phyloP scores from a whole-genome alignment of 2,797 vertebrate species.

The Lycodopsis pacificus region DNA sequence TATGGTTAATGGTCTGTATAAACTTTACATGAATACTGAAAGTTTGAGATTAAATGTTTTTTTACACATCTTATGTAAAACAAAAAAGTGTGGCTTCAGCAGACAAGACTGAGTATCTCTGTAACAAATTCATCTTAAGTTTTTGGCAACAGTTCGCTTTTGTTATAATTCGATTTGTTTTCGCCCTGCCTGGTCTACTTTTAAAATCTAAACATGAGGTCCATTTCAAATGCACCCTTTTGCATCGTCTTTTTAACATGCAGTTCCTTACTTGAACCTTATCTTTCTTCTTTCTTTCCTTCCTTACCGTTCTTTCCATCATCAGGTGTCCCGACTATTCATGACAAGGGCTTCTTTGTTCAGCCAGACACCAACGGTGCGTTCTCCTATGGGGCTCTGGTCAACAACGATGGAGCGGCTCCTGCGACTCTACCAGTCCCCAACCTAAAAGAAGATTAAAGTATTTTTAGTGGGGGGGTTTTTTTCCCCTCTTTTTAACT shows the following conservation, averaged over 20 bases:
- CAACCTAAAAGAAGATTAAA: conserved; percentile 89
- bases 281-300: not conserved
- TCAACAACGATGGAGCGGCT: conserved; percentile 89
- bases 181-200: not conserved
- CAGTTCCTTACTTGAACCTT: not conserved
- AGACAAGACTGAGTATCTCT: not conserved
- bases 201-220: not conserved
- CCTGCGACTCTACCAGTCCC: conserved; percentile 84
- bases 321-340: conserved; percentile 92
- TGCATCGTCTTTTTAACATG: not conserved
- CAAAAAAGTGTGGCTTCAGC: not conserved
- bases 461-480: not conserved
- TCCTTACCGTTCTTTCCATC: not conserved
- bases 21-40: not conserved
- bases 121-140: not conserved
- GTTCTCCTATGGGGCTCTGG: conserved; percentile 95
- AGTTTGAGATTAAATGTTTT: not conserved
- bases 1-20: conserved; percentile 89
- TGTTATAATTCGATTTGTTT: too few relatives aligned
- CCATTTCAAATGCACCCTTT: not conserved
- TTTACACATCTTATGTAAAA: not conserved
- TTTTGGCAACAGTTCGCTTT: not conserved
- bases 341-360: conserved; percentile 87
- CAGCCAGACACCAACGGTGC: conserved; percentile 93
- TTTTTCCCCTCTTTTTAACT: not conserved